A percentile compares a stretch with the other conserved stretches of the same genome.
Evolutionary conservation across 2,797 vertebrate species (phyloP).

Genomic region (Amblyraja radiata): DNA sequence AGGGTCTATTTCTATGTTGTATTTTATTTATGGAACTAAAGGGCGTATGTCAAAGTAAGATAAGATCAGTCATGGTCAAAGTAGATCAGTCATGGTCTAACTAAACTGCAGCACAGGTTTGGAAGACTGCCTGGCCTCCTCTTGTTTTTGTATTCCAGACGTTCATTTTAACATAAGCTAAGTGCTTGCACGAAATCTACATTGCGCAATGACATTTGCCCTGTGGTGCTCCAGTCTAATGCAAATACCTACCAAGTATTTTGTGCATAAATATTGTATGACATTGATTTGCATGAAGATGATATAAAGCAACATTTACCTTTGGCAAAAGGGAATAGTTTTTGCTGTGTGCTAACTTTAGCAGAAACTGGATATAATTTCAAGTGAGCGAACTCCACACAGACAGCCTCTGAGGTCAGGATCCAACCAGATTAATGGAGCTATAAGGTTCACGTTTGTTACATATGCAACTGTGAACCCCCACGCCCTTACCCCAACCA

Average conservation of each 20-base stretch:
- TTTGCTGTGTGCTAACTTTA: background rate
- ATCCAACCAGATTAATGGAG: too few species aligned
- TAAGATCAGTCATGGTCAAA: background rate
- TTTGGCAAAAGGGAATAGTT: background rate
- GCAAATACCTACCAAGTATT: background rate
- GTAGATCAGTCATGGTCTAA: background rate
- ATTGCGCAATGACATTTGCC: background rate
- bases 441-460: too few species aligned
- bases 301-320: background rate
- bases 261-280: background rate
- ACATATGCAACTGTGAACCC: too few species aligned
- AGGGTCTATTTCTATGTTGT: too few species aligned
- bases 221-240: background rate
- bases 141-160: background rate
- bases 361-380: background rate
- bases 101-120: background rate
- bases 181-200: background rate
- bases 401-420: too few species aligned
- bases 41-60: background rate
- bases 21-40: background rate
- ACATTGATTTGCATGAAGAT: background rate
- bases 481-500: background rate
- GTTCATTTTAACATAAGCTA: background rate
- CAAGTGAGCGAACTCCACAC: too few species aligned
- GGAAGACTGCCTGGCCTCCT: background rate